phyloP scores from a whole-genome alignment of 2,888 invertebrate species.

The Arenicola marina region DNA sequence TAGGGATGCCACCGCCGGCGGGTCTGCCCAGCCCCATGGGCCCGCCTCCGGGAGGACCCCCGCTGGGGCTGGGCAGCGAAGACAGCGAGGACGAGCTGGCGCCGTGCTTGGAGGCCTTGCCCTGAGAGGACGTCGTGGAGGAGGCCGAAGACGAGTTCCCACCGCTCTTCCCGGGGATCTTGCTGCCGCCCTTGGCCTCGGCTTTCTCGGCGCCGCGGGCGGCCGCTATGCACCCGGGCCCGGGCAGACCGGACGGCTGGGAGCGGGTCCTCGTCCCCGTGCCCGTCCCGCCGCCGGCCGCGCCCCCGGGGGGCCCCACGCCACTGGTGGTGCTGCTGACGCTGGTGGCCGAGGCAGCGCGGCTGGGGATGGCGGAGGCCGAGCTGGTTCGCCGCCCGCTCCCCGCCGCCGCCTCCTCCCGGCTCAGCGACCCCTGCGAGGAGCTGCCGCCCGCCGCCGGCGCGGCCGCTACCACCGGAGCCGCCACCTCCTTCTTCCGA shows the following conservation, averaged over 20 bases:
- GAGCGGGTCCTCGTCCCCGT: no score
- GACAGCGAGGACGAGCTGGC: background rate
- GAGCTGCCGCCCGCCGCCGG: background rate
- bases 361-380: slow-evolving; percentile 1
- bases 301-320: background rate
- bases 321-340: slow-evolving; percentile 11
- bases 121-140: background rate
- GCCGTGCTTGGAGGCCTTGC: background rate
- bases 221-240: no score
- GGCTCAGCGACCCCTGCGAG: background rate
- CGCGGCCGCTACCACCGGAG: slow-evolving; percentile 3
- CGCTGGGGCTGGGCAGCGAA: background rate
- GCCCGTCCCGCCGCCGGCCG: background rate
- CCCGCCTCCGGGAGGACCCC: no score
- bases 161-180: background rate
- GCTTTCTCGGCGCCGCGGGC: background rate
- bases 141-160: no score
- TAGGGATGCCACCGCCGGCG: no score
- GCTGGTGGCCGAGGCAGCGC: slow-evolving; percentile 4
- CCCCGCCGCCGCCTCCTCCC: background rate
- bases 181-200: background rate
- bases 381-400: background rate
- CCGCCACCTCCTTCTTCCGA: slow-evolving; percentile 3
- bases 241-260: no score
- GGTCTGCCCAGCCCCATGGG: no score